Evolutionary conservation across 2,113 vertebrate species (phyloP), one percentile per base, ranked within the genome.

Genomic region (Ammospiza nelsoni): DNA sequence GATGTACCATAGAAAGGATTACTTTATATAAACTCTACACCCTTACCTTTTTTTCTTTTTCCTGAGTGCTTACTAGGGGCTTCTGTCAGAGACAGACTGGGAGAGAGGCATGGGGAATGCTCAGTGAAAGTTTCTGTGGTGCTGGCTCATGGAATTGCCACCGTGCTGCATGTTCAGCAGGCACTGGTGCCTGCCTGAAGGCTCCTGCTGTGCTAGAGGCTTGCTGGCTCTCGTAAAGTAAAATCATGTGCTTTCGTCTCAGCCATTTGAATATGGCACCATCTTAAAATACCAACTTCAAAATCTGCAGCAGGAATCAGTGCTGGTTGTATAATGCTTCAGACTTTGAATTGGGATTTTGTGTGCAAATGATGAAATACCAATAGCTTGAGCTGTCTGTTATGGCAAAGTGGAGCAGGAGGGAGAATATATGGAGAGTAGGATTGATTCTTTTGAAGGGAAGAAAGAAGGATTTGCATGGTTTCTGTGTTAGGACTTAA

Each of bases 391-490:
- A n/a, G 11, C 65, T 93, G 51, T 27, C 46, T 89, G 21, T 44
- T 69, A 28, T 9, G 35, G 46, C 35, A 17, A 85, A 90, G 66
- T 48, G 25, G 57, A 86, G 35, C 51, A 46, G 48, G 20, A 59
- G 31, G 44, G 68, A 75, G 29, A 75, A 33, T 89, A 21, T 39
- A 39, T 33, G 61, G 25, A 75, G 69, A 71, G 31, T 18, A 46
- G 61, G 48, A 84, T 57, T 89, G 82, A 75, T 72, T 74, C 15
- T 76, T 46, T 58, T 93, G 82, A 67, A 90, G 68, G 59, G 76
- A 81, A 87, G 49, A 78, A 81, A 76, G 78, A 79, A 84, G 25
- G 48, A 84, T 96, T 95, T 96, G 76, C 86, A 58, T 82, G 39
- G 52, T 82, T 95, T 89, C 76, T 94, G 29, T 83, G 43, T 66